Percentiles rank a stretch among this genome's conserved stretches.
Evolutionary conservation across 2,888 invertebrate genomes (phyloP).

Genomic region (Balanococcus diminutus): DNA sequence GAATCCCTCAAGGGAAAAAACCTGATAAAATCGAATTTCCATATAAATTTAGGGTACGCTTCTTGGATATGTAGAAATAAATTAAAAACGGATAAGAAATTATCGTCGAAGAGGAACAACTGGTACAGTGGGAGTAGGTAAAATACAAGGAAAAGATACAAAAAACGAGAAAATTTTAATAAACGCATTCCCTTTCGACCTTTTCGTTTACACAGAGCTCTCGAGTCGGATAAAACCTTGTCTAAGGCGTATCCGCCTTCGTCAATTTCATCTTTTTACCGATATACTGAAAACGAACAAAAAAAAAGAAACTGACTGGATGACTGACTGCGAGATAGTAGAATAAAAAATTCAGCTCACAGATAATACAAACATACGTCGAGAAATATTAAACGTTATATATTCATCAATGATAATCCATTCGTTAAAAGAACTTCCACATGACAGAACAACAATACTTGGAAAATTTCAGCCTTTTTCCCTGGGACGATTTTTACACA

Average conservation of each 20-base stretch:
- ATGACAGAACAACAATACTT: neutral
- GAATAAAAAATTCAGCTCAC: neutral
- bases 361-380: slow-evolving; percentile 25
- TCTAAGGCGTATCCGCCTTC: neutral
- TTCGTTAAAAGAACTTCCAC: slow-evolving; percentile 8
- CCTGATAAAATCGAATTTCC: too few relatives aligned
- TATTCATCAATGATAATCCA: slow-evolving; percentile 22
- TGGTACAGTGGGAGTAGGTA: neutral
- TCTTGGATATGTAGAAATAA: too few relatives aligned
- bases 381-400: slow-evolving; percentile 14
- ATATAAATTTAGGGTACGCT: too few relatives aligned
- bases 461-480: neutral
- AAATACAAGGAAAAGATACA: neutral
- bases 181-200: neutral
- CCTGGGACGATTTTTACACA: neutral
- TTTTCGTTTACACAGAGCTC: neutral
- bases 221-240: neutral
- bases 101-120: neutral
- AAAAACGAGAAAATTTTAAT: slow-evolving; percentile 12
- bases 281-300: neutral
- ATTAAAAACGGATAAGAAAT: neutral
- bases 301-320: neutral
- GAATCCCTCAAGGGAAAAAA: too few relatives aligned
- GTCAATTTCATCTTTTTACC: neutral
- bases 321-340: neutral